phyloP scores from a whole-genome alignment of 2,888 invertebrate species.

The Salticus scenicus region DNA sequence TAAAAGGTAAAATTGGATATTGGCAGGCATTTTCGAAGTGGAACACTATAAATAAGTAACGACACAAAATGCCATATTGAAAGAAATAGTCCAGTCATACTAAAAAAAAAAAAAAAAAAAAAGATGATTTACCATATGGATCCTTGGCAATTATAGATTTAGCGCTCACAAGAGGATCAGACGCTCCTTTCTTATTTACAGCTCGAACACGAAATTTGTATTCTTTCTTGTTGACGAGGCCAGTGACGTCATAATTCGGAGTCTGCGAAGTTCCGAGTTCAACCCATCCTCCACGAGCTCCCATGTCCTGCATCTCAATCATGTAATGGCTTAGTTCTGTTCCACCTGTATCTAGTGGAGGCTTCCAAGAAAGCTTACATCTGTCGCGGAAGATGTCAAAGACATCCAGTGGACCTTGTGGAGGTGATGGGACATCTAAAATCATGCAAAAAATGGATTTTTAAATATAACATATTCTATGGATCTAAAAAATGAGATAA shows the following conservation, averaged over 20 bases:
- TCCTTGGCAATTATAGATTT: constrained; percentile 95
- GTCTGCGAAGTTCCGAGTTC: constrained; percentile 85
- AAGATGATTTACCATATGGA: constrained; percentile 86
- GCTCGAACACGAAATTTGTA: constrained; percentile 94
- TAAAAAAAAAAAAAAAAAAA: too few species aligned
- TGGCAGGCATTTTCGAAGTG: too few species aligned
- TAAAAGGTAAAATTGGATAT: too few species aligned
- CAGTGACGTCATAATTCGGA: constrained; percentile 87
- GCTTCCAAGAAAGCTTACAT: constrained; percentile 90
- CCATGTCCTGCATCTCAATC: constrained; percentile 85
- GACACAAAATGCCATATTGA: too few species aligned
- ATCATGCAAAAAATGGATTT: neutral
- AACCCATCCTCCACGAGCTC: constrained; percentile 85
- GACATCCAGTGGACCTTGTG: constrained; percentile 86
- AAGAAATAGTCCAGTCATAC: too few species aligned
- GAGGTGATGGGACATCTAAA: constrained; percentile 83
- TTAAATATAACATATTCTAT: too few species aligned
- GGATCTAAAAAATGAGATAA: too few species aligned
- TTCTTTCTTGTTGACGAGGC: constrained; percentile 90
- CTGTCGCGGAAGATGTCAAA: constrained; percentile 90
- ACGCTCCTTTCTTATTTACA: constrained; percentile 93
- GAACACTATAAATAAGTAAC: too few species aligned
- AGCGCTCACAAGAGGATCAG: constrained; percentile 90
- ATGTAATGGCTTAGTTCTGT: constrained; percentile 88
- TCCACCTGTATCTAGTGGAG: constrained; percentile 91